Base-by-base conservation (phyloP, 2,797 vertebrate genomes). In the Pangasius macronema region DNA sequence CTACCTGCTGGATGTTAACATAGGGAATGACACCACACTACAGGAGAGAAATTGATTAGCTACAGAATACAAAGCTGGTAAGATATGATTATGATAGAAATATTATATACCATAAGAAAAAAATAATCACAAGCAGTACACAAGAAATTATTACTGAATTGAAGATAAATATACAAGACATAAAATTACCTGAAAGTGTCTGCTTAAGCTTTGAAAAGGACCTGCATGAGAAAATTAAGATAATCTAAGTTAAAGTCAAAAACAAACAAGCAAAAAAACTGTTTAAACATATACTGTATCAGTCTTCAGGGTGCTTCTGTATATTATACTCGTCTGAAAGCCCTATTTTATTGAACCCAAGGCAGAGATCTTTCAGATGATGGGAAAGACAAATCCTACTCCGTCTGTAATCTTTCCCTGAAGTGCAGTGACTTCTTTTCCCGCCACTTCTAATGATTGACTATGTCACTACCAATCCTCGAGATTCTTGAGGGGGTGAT, bases 21-120 rank as follows among this genome's bases (percentile, higher is more conserved):
- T 79, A 55, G 3, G 75, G 75, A 33, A 79, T 79, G 30, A 79
- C 16, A 55, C n/a, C 75, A 55, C 75, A 79, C 75, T 79, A 55
- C 10, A 49, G 42, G 24, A 33, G 33, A 77, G 30, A 55, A 53
- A 20, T 0, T 55, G n/a, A 20, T n/a, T 75, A 75, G 42, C 11
- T 14, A 75, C 46, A 53, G 70, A 30, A 53, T 5, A 79, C 20
- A 55, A 33, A 33, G 16, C 46, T 51, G 30, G 14, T 30, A 76
- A 51, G 27, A 53, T 18, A n/a, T 13, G 22, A 30, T 53, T 49
- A 8, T n/a, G 49, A 53, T 20, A 1, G 16, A 77, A 53, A 20
- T 79, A 33, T 79, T 55, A 53, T 33, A 76, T 18, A 8, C 27
- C 27, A 18, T 55, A 33, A 75, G 42, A 33, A n/a, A 75, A 77